Evolutionary conservation across 2,113 vertebrate genomes (phyloP).

Genomic region (Cephalopterus ornatus): DNA sequence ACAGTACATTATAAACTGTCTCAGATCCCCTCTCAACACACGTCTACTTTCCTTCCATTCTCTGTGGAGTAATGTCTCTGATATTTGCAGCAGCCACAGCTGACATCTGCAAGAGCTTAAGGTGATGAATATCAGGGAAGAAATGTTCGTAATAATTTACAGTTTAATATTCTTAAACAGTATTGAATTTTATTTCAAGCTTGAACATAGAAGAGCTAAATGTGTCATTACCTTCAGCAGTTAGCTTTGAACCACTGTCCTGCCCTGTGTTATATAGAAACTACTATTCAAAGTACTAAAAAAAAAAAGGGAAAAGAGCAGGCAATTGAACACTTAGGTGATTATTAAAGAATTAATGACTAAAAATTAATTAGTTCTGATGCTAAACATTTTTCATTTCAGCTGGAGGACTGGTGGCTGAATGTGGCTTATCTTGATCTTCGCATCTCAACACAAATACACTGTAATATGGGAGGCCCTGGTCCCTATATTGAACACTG

Average conservation of each 20-base stretch:
- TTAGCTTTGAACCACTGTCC: neutral
- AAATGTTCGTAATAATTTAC: neutral
- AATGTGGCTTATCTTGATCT: constrained; percentile 87
- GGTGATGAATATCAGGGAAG: neutral
- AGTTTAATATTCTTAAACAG: neutral
- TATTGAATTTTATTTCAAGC: neutral
- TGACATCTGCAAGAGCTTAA: neutral
- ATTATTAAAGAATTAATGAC: neutral
- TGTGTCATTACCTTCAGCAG: neutral
- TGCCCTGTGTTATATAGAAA: neutral
- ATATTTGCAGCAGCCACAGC: neutral
- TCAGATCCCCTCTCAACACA: neutral
- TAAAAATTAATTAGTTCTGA: neutral
- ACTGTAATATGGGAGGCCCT: constrained; percentile 88
- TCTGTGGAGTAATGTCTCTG: neutral
- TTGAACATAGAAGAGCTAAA: neutral
- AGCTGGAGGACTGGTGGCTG: constrained; percentile 98
- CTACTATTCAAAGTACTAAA: neutral
- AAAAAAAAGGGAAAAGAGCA: neutral
- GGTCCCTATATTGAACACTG: constrained; percentile 84
- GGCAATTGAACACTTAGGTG: neutral
- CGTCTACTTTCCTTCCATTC: neutral
- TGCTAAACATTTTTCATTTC: constrained; percentile 22
- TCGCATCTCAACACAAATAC: constrained; percentile 88
- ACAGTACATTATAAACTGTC: neutral